Evolutionary conservation across 2,888 invertebrate species (phyloP), one percentile per base, ranked within the genome.

Genomic region (Aporophyla nigra): DNA sequence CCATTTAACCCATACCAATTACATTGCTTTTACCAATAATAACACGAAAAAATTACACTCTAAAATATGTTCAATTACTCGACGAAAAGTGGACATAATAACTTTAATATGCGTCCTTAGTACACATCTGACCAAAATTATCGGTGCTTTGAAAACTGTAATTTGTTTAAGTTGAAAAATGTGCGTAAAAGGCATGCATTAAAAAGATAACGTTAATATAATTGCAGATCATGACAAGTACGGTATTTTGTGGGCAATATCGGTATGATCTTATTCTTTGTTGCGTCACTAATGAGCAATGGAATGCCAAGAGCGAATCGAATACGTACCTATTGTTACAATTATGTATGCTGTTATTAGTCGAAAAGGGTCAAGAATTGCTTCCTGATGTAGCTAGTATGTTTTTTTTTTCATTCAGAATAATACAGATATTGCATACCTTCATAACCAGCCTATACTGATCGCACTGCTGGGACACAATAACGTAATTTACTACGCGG

Each of bases 1-100:
- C 63, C 83, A 78, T 87, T 87, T 86, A 88, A 91, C 89, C 85
- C 79, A 87, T 85, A 90, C 87, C 91, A 92, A 93, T 93, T 93
- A 93, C 91, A 93, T 88, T 84, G 89, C 92, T 93, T 92, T 93
- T 93, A 95, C 92, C 93, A 95, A 95, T 95, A 95, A 94, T 93
- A 92, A 90, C 91, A 91, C 86, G 89, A 84, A 92, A 33, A 94
- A 93, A 94, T 92, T 93, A 93, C 88, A 92, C 87, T 91, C 90
- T 84, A 91, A 93, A 94, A 94, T 94, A 92, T 94, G 95, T 93
- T 94, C 95, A 95, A 95, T 95, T 94, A 95, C 92, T 84, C 87
- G 89, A 71, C 82, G 91, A 83, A 94, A 94, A 96, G 93, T 95
- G 95, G 93, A 90, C 89, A 91, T 94, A 95, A 96, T 94, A 90